Base-by-base conservation (phyloP, 2,888 invertebrate genomes). In the Alentia gelatinosa region DNA sequence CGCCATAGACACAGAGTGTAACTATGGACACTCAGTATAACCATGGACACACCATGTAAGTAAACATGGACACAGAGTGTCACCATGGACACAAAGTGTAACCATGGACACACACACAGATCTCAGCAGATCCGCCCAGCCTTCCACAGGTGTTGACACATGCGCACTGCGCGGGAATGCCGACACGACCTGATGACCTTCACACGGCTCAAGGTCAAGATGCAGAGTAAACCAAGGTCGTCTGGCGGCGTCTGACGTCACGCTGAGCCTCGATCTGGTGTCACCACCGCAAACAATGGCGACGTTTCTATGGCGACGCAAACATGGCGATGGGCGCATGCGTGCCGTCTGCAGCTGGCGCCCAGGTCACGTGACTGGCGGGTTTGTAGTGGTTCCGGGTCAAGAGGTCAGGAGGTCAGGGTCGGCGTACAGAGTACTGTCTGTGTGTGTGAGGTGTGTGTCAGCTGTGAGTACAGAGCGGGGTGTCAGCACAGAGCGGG, bases 231-330 rank as follows among this genome's bases (percentile, higher is more conserved):
- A 37, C 79, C 23, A 74, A 74, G 26, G 74, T 15, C 1, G 30
- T 33, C 33, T 33, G 1, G 12, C 26, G 26, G 1, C 26, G 74
- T 26, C 33, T 74, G 74, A 26, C 74, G n/a, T n/a, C 74, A 4
- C 26, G 12, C 26, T 33, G 26, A 3, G 37, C 79, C 37, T 35
- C 37, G 15, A 23, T 39, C 79, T 86, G 19, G 33, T 19, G 86
- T 86, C 47, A 50, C 47, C 50, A 47, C 23, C 7, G 86, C 15
- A 86, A 86, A 86, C 86, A 86, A 86, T 7, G 50, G n/a, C n/a
- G n/a, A 15, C 33, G 86, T 86, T 42, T 86, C 86, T 86, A 86
- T 86, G 86, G 86, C 19, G 47, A 86, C 50, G 47, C 0, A 86
- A 30, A 39, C 35, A 39, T 26, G 42, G 30, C 83, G 83, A 23